A percentile compares a stretch with the other conserved stretches of the same genome.
Evolutionary conservation across 2,113 vertebrate species (phyloP).

Genomic region (Willisornis vidua): DNA sequence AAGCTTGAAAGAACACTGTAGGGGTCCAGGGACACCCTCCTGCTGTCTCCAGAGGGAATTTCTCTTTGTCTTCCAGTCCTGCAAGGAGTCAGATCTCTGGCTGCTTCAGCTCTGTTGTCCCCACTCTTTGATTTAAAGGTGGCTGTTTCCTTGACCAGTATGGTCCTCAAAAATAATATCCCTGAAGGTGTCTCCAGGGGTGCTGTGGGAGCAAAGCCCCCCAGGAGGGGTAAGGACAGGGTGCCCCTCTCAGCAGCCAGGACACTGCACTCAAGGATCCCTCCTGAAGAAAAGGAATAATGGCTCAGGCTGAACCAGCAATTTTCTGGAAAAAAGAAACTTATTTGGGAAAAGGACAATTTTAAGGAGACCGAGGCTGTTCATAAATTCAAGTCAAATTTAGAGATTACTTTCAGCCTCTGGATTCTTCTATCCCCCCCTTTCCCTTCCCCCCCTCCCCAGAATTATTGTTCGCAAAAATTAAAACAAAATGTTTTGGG

Average conservation of each 20-base stretch:
- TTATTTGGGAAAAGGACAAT: not conserved
- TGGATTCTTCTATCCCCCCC: conserved; percentile 8
- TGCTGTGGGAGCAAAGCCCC: not conserved
- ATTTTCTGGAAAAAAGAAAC: not conserved
- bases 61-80: not conserved
- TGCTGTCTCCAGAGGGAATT: not conserved
- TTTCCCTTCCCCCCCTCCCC: not conserved
- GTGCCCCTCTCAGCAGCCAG: fast-evolving
- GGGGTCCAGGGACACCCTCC: not conserved
- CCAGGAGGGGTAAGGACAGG: fast-evolving
- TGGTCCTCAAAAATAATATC: not conserved
- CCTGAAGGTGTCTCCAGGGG: not conserved
- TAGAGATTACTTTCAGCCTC: conserved; percentile 45
- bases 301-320: not conserved
- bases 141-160: not conserved
- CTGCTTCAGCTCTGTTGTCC: not conserved
- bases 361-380: conserved; percentile 8
- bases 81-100: not conserved
- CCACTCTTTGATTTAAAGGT: not conserved
- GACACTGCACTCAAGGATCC: fast-evolving
- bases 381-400: conserved; percentile 48
- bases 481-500: conserved; percentile 64
- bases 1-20: fast-evolving
- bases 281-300: not conserved
- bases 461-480: conserved; percentile 56